Base-by-base conservation (phyloP, 1,140 invertebrate genomes). In the Leptonema lineaticorne region DNA sequence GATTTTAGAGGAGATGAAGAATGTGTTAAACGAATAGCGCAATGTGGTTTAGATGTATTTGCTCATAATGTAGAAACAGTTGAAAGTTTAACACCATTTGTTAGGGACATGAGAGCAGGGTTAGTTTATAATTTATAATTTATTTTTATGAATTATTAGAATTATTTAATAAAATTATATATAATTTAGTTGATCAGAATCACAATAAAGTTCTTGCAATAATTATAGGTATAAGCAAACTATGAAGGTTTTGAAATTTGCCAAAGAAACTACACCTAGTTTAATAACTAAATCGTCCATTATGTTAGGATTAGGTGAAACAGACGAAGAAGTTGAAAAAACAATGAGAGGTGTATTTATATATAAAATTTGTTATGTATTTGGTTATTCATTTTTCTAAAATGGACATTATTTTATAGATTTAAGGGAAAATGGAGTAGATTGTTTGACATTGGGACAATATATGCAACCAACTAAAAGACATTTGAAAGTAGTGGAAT, bases 381-480 rank as follows among this genome's bases (percentile, higher is more conserved):
- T 5, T 50, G 26, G 16, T 48, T 26, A 28, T 50, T 63, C 11
- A 4, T 48, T 48, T 48, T 8, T 48, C 11, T 20, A n/a, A 7
- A 48, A 46, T 66, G 2, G 30, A 45, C 30, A 20, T 29, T 46
- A 33, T 37, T 41, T 67, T 67, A 70, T 75, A 88, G 94, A 97
- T 84, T 79, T 97, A 3, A 83, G 89, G 67, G 76, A 81, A 16
- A 88, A 83, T 29, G 90, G 89, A 26, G 97, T 99, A 0, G 96
- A 99, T 77, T 98, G 96, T 78, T 74, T 99, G 0, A 99, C 98
- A 0, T 81, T 99, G 6, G 98, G 98, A 0, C 98, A 99, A 78
- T 99, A 99, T 78, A 99, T 99, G 96, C 97, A 99, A 78, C 97
- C 97, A 0, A 99, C 97, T 1, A 98, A 97, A 77, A 85, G 89